Base-by-base conservation (phyloP, 1,140 invertebrate genomes). In the Ericerus pela region DNA sequence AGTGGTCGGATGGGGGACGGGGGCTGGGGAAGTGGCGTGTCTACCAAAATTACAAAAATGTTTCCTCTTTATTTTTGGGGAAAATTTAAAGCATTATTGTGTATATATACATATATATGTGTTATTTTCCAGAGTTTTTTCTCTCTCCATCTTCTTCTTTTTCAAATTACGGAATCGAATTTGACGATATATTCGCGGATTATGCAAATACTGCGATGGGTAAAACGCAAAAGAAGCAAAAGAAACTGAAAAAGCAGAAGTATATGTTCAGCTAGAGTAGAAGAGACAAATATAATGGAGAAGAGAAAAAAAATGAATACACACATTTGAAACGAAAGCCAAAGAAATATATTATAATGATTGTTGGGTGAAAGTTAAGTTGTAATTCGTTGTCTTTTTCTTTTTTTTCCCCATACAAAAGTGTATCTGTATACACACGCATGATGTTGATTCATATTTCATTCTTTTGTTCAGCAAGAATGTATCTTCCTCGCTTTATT, bases 161-260 rank as follows among this genome's bases (percentile, higher is more conserved):
- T 22, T 47, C 22, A 24, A 47, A 24, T 24, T 24, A 24, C 41
- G 41, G 20, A 47, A 47, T 47, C 41, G 41, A 47, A 47, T 47
- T 47, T 47, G 41, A 47, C 41, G 41, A 47, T 47, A 47, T 47
- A 47, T 47, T 47, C 41, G 41, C 41, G 41, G 41, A 47, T 47
- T 47, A 47, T 47, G 41, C 26, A 47, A 47, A 47, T 47, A 18
- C 20, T 38, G 4, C 20, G 4, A 18, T 5, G 36, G 20, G 20
- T 16, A 38, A 38, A 38, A n/a, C 30, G 30, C n/a, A 8, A 33
- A 38, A 18, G 14, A 3, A 5, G 36, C n/a, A 4, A 6, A 38
- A 38, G 20, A 38, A 38, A 6, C 5, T 14, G 36, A 14, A 16
- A 14, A 33, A 33, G n/a, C 36, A 3, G 36, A 38, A 18, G 36